Evolutionary conservation across 1,140 invertebrate genomes (phyloP).

Genomic region (Pteromalus puparum): DNA sequence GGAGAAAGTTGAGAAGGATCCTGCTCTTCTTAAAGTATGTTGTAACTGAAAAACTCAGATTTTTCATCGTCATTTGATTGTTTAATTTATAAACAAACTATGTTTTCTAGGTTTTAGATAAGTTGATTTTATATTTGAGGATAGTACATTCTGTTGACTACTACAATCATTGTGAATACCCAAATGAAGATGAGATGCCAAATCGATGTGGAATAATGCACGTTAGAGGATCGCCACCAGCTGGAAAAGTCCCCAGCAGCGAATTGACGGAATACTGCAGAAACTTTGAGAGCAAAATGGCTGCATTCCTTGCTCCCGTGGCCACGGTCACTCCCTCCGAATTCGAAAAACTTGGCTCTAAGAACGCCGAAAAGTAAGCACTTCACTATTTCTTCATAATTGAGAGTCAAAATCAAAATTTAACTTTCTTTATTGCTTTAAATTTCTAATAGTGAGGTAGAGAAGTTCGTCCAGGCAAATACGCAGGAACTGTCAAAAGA

Average conservation of each 20-base stretch:
- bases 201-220: slow-evolving; percentile 99
- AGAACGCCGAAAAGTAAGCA: slow-evolving; percentile 85
- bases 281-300: slow-evolving; percentile 88
- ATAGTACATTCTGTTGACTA: slow-evolving; percentile 99
- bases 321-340: slow-evolving; percentile 86
- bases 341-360: slow-evolving; percentile 89
- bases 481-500: slow-evolving; percentile 97
- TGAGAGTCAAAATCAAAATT: neutral
- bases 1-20: slow-evolving; percentile 87
- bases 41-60: neutral
- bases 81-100: slow-evolving; percentile 3
- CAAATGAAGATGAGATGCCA: slow-evolving; percentile 99
- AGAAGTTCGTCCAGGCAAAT: slow-evolving; percentile 95
- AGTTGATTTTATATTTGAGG: slow-evolving; percentile 94
- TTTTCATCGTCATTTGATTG: slow-evolving; percentile 12
- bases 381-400: slow-evolving; percentile 41
- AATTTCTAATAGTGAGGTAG: slow-evolving; percentile 81
- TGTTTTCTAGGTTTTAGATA: slow-evolving; percentile 81
- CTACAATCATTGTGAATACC: slow-evolving; percentile 99
- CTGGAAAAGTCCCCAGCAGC: slow-evolving; percentile 81
- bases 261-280: slow-evolving; percentile 71
- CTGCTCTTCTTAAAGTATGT: slow-evolving; percentile 83
- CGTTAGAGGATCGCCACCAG: slow-evolving; percentile 90
- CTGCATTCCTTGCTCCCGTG: slow-evolving; percentile 87
- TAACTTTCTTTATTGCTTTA: neutral